Percentiles rank a stretch among this genome's conserved stretches.
phyloP scores from a whole-genome alignment of 2,113 vertebrate genomes.

The Melanotaenia duboulayi region DNA sequence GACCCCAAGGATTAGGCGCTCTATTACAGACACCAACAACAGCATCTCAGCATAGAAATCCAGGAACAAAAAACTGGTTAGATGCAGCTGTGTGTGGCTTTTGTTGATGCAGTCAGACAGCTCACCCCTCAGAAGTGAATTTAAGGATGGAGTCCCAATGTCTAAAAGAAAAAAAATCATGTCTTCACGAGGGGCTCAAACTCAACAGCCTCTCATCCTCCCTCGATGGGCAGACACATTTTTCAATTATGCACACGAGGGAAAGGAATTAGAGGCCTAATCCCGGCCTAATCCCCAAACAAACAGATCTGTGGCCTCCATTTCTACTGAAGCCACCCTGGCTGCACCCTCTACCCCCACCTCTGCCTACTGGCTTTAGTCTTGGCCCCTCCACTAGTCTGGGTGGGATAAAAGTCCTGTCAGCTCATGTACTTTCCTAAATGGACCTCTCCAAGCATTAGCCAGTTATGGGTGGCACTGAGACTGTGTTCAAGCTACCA shows the following conservation, averaged over 20 bases:
- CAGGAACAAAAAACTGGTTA: slow-evolving; percentile 26
- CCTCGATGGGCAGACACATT: slow-evolving; percentile 64
- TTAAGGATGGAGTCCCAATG: slow-evolving; percentile 13
- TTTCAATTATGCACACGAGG: slow-evolving; percentile 80
- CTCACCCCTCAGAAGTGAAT: slow-evolving; percentile 37
- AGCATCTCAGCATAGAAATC: background rate
- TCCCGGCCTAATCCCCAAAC: slow-evolving; percentile 77
- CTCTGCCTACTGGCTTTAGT: slow-evolving; percentile 37
- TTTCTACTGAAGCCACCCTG: slow-evolving; percentile 54
- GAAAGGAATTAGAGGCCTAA: slow-evolving; percentile 76
- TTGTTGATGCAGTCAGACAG: slow-evolving; percentile 22
- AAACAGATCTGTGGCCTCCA: slow-evolving; percentile 78
- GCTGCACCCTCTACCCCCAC: slow-evolving; percentile 26
- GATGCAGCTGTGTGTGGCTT: slow-evolving; percentile 28
- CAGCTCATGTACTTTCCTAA: slow-evolving; percentile 54
- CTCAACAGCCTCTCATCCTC: slow-evolving; percentile 40
- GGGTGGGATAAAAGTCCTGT: slow-evolving; percentile 49
- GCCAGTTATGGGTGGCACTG: slow-evolving; percentile 45
- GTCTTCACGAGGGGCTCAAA: slow-evolving; percentile 36
- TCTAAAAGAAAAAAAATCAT: slow-evolving; percentile 22
- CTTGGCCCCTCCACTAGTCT: slow-evolving; percentile 40
- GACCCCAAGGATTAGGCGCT: slow-evolving; percentile 25
- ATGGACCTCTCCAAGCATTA: slow-evolving; percentile 45
- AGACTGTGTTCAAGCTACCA: slow-evolving; percentile 27
- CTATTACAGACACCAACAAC: slow-evolving; percentile 26